A percentile compares a stretch with the other conserved stretches of the same genome.
These are phyloP conservation scores for Oceanites oceanicus DNA, from an alignment of 2,113 vertebrate species.

Conservation along the genomic window DNA sequence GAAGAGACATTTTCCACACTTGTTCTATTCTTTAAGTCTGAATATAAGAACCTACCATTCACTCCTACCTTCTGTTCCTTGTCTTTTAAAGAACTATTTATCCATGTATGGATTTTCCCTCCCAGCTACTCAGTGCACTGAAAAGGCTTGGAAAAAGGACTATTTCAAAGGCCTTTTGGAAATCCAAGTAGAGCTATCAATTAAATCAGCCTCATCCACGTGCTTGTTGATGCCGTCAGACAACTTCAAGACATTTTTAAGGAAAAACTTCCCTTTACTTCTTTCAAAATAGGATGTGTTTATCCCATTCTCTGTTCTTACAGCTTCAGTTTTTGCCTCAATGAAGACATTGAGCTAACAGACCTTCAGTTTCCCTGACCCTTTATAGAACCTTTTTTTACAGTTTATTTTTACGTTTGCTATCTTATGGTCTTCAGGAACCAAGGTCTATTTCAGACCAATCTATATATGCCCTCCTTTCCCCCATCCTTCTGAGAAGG, in stretches of 20 bases:
- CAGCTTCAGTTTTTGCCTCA: neutral
- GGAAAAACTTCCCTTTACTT: neutral
- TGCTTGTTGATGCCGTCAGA: neutral
- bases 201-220: neutral
- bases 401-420: neutral
- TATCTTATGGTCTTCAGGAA: neutral
- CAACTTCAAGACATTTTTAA: neutral
- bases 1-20: neutral
- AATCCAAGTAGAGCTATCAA: neutral
- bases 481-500: neutral
- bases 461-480: neutral
- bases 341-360: neutral
- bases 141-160: neutral
- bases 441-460: neutral
- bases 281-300: neutral
- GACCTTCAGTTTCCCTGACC: neutral
- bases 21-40: neutral
- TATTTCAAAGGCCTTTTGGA: neutral
- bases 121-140: neutral
- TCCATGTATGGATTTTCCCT: neutral
- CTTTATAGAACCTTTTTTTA: neutral
- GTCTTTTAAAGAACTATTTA: neutral
- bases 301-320: neutral
- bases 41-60: neutral
- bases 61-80: neutral